Evolutionary conservation across 1,140 invertebrate genomes (phyloP), one percentile per base, ranked within the genome.

Genomic region (Tetraneura akinire): DNA sequence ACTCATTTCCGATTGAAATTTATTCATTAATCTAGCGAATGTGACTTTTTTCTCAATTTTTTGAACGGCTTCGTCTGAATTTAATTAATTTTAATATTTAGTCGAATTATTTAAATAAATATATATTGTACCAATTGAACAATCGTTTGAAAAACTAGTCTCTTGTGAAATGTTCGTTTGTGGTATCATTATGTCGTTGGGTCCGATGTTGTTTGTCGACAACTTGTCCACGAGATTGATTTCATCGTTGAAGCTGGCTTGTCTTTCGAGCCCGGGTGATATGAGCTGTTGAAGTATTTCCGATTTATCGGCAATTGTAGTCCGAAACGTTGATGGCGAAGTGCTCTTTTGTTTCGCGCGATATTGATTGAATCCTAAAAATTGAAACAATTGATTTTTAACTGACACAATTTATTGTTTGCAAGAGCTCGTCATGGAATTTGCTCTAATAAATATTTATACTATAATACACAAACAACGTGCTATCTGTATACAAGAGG

Each of bases 31-130:
- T 81, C 91, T 87, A 10, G 91, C 91, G 84, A 93, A 93, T 1
- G 91, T 92, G 0, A 93, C 91, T 85, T 92, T 91, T 85, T 92
- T 92, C 83, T 92, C 91, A 70, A 91, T 84, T 91, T 91, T 45
- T 88, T 88, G 53, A 80, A 70, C 80, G 16, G 76, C 80, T 60
- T 81, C 80, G n/a, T 62, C 70, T 78, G 21, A 1, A n/a, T 68
- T 62, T 4, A 21, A 10, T 13, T 37, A 64, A 32, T n/a, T 1
- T n/a, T 32, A 21, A 37, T 1, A 64, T 42, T 37, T 64, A 13
- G 4, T 37, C 1, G 3, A 32, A 18, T 18, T 32, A 11, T 37
- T 37, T 37, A 4, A 8, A 37, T 37, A 37, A 37, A 37, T 37
- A 37, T 37, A 4, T 26, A 29, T 8, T 16, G 26, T 29, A 78